Percentiles rank a stretch among this genome's conserved stretches.
Conservation (phyloP, 1,140 invertebrate genomes). For the Drosophila quadrilineata region DNA sequence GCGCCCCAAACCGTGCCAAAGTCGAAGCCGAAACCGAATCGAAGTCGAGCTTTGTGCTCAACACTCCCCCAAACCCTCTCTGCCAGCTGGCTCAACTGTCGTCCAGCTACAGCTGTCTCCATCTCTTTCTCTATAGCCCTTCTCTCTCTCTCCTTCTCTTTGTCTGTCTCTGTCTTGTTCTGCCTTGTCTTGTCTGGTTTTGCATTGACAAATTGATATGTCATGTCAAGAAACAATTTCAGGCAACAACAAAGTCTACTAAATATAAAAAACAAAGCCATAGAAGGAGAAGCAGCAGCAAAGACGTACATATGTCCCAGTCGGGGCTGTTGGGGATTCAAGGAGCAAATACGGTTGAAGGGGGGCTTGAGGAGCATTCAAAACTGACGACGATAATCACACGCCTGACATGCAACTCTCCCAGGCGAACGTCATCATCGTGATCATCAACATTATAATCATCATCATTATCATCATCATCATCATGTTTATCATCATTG, state of each 20-base stretch:
- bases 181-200: conserved; percentile 37
- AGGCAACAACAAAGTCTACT: conserved; percentile 66
- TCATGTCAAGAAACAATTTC: conserved; percentile 81
- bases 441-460: neutral
- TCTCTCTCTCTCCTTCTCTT: no score
- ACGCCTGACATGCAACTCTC: conserved; percentile 70
- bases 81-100: conserved; percentile 23
- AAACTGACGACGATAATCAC: conserved; percentile 67
- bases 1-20: conserved; percentile 22
- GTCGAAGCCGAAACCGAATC: conserved; percentile 24
- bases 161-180: conserved; percentile 47
- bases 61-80: neutral
- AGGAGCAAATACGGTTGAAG: no score
- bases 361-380: no score
- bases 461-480: neutral
- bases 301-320: no score
- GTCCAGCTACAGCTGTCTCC: no score
- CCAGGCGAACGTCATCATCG: conserved; percentile 4
- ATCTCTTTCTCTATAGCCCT: no score
- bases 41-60: neutral
- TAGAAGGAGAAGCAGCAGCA: neutral
- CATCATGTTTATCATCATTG: neutral
- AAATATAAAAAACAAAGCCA: conserved; percentile 42
- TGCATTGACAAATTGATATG: conserved; percentile 79
- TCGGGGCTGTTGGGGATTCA: no score